Conservation (phyloP, 2,113 vertebrate species). For the Centropus bengalensis region DNA sequence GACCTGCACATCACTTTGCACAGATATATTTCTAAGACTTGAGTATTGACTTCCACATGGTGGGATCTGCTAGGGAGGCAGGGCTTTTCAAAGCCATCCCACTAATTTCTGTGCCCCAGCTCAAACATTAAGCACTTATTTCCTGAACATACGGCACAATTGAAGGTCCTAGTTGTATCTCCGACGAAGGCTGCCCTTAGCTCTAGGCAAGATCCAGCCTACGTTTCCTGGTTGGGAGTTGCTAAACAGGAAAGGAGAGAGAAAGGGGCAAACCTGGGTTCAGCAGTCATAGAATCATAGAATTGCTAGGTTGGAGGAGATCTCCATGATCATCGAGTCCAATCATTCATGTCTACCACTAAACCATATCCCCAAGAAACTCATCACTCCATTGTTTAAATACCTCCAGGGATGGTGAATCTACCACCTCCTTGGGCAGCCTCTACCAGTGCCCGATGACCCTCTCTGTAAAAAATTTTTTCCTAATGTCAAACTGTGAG, state of each 20-base stretch:
- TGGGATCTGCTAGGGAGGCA: neutral
- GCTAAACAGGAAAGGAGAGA: neutral
- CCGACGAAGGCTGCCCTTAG: neutral
- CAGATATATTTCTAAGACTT: neutral
- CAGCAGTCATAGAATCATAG: neutral
- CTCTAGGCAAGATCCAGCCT: neutral
- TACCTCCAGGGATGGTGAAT: too few relatives aligned
- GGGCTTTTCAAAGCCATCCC: neutral
- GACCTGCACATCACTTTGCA: neutral
- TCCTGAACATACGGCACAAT: neutral
- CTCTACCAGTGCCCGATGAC: too few relatives aligned
- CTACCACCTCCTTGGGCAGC: too few relatives aligned
- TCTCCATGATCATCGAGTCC: too few relatives aligned
- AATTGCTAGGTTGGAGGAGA: too few relatives aligned
- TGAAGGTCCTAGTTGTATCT: neutral
- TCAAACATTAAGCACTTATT: neutral
- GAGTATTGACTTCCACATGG: neutral
- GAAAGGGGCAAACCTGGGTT: neutral
- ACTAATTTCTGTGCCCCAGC: neutral
- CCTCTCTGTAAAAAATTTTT: too few relatives aligned
- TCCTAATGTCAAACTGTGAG: neutral
- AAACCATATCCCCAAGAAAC: too few relatives aligned
- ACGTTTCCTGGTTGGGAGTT: neutral
- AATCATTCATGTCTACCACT: too few relatives aligned
- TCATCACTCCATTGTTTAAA: too few relatives aligned